phyloP scores from a whole-genome alignment of 2,888 invertebrate species.

The Metallyticus violacea region DNA sequence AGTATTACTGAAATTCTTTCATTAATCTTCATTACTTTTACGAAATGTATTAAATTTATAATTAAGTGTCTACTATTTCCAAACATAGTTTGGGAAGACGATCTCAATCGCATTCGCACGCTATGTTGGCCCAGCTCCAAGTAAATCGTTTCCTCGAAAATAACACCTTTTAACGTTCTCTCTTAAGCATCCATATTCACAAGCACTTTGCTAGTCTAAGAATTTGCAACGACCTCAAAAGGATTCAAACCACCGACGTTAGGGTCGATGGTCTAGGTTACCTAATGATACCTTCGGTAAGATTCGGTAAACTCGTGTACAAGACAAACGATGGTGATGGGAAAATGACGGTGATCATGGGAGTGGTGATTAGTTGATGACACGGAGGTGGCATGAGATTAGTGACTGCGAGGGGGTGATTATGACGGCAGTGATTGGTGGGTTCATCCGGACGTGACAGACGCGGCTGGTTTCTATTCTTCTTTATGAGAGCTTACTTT shows the following conservation, averaged over 20 bases:
- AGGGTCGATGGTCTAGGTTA: background rate
- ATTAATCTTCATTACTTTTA: too few relatives aligned
- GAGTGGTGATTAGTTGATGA: background rate
- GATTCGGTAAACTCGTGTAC: background rate
- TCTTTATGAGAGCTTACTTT: background rate
- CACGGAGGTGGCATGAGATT: background rate
- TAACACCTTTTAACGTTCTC: background rate
- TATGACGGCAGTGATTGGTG: background rate
- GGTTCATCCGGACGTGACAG: background rate
- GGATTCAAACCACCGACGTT: background rate
- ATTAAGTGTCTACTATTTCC: too few relatives aligned
- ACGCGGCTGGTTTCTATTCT: background rate
- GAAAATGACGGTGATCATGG: background rate
- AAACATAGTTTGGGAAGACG: background rate
- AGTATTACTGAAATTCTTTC: too few relatives aligned
- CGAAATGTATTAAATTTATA: too few relatives aligned
- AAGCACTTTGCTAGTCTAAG: too few relatives aligned
- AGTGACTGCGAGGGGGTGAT: background rate
- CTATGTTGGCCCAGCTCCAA: background rate
- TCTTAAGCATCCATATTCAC: background rate
- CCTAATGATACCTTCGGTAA: background rate
- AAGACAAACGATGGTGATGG: background rate
- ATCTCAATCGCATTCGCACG: background rate
- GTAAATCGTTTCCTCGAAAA: background rate
- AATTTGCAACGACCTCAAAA: background rate